Conservation (phyloP, 2,113 vertebrate species). For the Dasypus novemcinctus region DNA sequence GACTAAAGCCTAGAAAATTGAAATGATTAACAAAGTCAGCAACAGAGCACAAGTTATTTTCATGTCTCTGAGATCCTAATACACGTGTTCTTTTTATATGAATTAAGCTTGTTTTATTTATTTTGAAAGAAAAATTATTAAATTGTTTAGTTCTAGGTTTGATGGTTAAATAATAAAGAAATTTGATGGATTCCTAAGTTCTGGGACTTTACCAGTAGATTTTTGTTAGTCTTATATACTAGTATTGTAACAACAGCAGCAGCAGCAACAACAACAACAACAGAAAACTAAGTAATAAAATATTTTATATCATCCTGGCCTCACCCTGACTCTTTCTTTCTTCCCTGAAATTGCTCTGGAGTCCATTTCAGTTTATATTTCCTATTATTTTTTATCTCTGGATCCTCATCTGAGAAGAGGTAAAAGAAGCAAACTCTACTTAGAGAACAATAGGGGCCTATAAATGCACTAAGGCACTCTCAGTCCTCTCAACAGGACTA, state of each 20-base stretch:
- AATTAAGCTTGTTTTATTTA: slow-evolving; percentile 13
- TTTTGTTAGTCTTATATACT: slow-evolving; percentile 11
- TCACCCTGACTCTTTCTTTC: slow-evolving; percentile 28
- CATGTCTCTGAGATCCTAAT: not conserved
- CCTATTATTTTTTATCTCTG: slow-evolving; percentile 49
- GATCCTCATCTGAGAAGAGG: slow-evolving; percentile 14
- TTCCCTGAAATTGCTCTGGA: slow-evolving; percentile 16
- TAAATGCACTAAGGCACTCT: slow-evolving; percentile 5
- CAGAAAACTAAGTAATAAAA: slow-evolving; percentile 43
- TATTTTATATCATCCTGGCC: slow-evolving; percentile 28
- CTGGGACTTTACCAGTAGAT: not conserved
- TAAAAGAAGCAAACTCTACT: slow-evolving; percentile 50
- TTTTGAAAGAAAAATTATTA: slow-evolving; percentile 24
- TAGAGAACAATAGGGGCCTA: slow-evolving; percentile 30
- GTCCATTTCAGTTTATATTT: slow-evolving; percentile 53
- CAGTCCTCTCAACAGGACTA: slow-evolving; percentile 6
- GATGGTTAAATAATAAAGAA: not conserved
- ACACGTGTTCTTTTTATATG: not conserved
- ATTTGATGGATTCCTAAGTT: slow-evolving; percentile 33
- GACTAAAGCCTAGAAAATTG: not conserved
- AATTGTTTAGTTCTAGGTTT: not conserved
- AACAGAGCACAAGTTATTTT: not conserved
- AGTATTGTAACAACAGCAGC: slow-evolving; percentile 16
- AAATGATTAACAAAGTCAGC: slow-evolving; percentile 23
- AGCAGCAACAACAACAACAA: slow-evolving; percentile 1